Percentiles rank a stretch among this genome's conserved stretches.
These are phyloP conservation scores for Lophura nycthemera DNA, from an alignment of 2,113 vertebrate genomes.

Conservation along the genomic window DNA sequence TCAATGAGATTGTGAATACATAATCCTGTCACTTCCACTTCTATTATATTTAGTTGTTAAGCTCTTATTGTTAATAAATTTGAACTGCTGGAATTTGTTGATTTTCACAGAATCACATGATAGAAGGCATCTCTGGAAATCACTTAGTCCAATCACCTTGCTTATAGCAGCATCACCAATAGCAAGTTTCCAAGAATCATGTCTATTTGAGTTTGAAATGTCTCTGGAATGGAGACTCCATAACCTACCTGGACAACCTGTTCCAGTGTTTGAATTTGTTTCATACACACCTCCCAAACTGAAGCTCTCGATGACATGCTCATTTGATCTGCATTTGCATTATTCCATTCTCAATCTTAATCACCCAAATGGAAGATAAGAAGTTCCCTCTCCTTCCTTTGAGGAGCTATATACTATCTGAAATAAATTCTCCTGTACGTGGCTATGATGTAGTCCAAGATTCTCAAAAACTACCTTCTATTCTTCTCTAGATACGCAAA, in stretches of 20 bases:
- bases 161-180: not conserved
- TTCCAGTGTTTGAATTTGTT: not conserved
- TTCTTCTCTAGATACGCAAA: not conserved
- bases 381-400: not conserved
- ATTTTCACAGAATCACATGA: not conserved
- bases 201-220: not conserved
- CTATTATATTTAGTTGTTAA: not conserved
- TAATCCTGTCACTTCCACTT: not conserved
- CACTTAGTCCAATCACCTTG: not conserved
- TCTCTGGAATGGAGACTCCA: not conserved
- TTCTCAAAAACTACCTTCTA: not conserved
- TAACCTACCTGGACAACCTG: not conserved
- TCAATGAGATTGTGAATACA: not conserved
- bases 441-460: not conserved
- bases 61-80: not conserved
- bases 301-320: not conserved
- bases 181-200: not conserved
- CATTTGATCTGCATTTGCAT: not conserved
- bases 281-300: not conserved
- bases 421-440: not conserved
- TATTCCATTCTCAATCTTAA: not conserved
- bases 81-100: not conserved
- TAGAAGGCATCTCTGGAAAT: not conserved
- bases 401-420: not conserved
- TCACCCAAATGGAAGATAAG: rapidly evolving